Base-by-base conservation (phyloP, 1,140 invertebrate genomes). In the Oreohelix idahoensis region DNA sequence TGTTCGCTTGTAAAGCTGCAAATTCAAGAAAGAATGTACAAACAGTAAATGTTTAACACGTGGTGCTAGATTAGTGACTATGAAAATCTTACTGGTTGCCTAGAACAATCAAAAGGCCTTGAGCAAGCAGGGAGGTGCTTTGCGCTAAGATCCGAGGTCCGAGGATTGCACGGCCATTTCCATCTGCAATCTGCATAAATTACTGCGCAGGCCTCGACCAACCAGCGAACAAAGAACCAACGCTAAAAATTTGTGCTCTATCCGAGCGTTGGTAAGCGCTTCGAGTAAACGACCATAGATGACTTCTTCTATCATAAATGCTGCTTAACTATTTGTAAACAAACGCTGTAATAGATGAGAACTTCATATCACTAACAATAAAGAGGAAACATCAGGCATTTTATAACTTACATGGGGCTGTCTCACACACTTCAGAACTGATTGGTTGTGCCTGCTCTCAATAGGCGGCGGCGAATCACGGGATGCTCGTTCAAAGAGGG, bases 161-260 rank as follows among this genome's bases (percentile, higher is more conserved):
- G 49, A 82, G 70, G 29, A 38, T 74, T 35, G 49, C 63, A 58
- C 71, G 80, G 80, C 80, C 80, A 74, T 82, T 75, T 26, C 80
- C 42, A 39, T 39, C 53, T 58, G 70, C 29, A 82, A 82, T 82
- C 69, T 82, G 80, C 80, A 82, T 82, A 82, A 82, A 82, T 82
- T 82, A 82, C 69, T 75, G 71, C 80, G 80, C 70, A 82, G 35
- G 23, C 71, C 49, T 82, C 70, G 49, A 58, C 80, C 80, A 82
- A 82, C 80, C 80, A 82, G 80, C 70, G 71, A 82, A 82, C 80
- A 82, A 82, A 82, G 80, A 82, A 82, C 15, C 80, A 80, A 71
- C 63, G 53, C 63, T 36, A 53, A 77, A 51, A 77, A 77, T 26
- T 53, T 77, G 75, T 45, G 5, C 45, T 15, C 23, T 29, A 1